Conservation (phyloP, 2,797 vertebrate species). For the Thalassophryne amazonica region DNA sequence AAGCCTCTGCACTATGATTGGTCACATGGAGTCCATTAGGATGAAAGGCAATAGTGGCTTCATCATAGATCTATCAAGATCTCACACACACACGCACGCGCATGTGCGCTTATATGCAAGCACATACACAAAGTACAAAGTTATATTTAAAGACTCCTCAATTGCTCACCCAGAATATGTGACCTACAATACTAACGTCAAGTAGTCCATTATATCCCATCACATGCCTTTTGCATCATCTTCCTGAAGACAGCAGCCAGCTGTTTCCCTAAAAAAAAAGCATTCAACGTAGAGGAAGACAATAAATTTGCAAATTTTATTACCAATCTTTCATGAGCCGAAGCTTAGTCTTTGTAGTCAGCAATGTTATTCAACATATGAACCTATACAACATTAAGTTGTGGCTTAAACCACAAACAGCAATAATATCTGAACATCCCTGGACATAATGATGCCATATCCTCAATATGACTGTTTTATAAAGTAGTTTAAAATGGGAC, state of each 20-base stretch:
- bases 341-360: neutral
- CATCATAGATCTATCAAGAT: conserved; percentile 64
- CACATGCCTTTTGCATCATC: neutral
- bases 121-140: conserved; percentile 9
- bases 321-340: neutral
- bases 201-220: neutral
- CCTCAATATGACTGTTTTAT: neutral
- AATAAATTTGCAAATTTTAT: neutral
- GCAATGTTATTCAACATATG: neutral
- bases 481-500: neutral
- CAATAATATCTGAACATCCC: neutral
- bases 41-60: conserved; percentile 73
- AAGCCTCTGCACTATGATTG: conserved; percentile 69
- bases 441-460: neutral
- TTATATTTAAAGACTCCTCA: conserved; percentile 23
- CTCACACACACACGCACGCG: conserved; percentile 21
- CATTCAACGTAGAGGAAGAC: neutral
- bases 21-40: conserved; percentile 77
- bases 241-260: neutral
- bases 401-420: neutral
- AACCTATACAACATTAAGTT: neutral
- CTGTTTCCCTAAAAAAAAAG: neutral
- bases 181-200: neutral
- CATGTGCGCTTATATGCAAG: conserved; percentile 7
- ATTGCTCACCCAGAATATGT: conserved; percentile 23